These are phyloP conservation scores for Orycteropus afer DNA, from an alignment of 2,113 vertebrate genomes.

Conservation along the genomic window DNA sequence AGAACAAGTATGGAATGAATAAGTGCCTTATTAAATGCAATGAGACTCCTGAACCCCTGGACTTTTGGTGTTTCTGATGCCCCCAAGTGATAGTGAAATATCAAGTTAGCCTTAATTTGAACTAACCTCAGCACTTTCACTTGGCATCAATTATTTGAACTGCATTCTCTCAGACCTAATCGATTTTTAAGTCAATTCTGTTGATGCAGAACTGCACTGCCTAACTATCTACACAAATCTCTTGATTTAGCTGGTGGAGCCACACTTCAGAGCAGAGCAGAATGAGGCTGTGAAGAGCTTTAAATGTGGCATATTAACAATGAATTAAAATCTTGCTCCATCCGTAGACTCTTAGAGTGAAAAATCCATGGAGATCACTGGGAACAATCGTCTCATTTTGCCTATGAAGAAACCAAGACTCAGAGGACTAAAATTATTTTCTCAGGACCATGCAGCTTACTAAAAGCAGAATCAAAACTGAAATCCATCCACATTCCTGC, in stretches of 20 bases:
- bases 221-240: conserved; percentile 11
- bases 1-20: background rate
- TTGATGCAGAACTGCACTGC: background rate
- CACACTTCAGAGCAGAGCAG: background rate
- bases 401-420: background rate
- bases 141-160: background rate
- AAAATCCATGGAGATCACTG: background rate
- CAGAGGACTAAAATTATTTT: background rate
- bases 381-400: background rate
- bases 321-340: background rate
- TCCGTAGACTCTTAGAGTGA: background rate
- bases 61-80: background rate
- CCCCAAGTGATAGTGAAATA: background rate
- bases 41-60: background rate
- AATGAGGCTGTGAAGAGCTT: background rate
- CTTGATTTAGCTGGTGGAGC: background rate
- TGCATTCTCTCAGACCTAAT: background rate
- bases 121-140: background rate
- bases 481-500: background rate
- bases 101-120: background rate
- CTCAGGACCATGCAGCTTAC: background rate
- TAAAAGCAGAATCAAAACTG: background rate
- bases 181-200: conserved; percentile 33
- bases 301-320: background rate
- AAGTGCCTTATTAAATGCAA: background rate